These are phyloP conservation scores for Microcebus jonahi DNA, from an alignment of 2,113 vertebrate species.

Conservation along the genomic window DNA sequence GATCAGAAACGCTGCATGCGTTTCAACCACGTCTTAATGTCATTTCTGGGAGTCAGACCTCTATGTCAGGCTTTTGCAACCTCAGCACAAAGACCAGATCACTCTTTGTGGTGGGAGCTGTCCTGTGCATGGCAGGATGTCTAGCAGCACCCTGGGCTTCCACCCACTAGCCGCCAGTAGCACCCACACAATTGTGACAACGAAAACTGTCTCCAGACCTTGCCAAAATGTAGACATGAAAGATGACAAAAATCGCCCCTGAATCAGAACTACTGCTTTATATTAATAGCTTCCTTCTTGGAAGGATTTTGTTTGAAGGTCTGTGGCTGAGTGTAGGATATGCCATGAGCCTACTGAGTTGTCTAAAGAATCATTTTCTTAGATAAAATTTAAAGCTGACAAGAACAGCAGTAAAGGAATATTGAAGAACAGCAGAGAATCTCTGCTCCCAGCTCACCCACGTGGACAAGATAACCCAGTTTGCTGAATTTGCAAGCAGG, in stretches of 20 bases:
- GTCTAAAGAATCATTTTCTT: neutral
- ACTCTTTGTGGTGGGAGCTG: too few species aligned
- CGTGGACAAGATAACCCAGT: neutral
- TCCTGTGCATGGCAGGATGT: rapidly evolving
- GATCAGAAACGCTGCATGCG: neutral
- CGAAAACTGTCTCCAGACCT: neutral
- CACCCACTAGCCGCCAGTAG: neutral
- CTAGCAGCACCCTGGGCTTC: too few species aligned
- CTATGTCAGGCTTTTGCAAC: neutral
- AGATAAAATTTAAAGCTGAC: neutral
- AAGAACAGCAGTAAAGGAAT: neutral
- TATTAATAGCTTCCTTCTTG: neutral
- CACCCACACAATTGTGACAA: neutral
- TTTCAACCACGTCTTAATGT: neutral
- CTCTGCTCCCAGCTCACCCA: neutral
- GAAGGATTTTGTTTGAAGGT: neutral
- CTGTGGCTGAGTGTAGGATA: neutral
- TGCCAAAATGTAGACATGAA: neutral
- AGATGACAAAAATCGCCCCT: neutral
- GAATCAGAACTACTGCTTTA: neutral
- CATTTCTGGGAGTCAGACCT: neutral
- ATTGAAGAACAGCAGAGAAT: neutral
- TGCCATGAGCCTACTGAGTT: neutral
- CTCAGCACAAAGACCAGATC: neutral
- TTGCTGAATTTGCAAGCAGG: neutral